These are phyloP conservation scores for Melanotus villosus DNA, from an alignment of 2,888 invertebrate genomes.

Conservation along the genomic window DNA sequence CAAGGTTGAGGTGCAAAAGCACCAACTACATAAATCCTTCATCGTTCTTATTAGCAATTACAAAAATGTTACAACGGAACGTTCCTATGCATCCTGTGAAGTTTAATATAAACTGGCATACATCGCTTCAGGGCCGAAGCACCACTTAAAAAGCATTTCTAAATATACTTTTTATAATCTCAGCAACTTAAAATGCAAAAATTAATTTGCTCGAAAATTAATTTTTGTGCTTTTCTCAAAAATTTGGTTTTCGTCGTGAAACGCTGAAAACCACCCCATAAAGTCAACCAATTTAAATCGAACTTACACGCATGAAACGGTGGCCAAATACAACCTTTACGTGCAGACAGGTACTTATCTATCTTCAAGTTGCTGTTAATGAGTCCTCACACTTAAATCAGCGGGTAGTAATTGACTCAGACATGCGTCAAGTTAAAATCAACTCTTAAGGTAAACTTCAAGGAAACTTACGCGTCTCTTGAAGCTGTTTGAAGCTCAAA, in stretches of 20 bases:
- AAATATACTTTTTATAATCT: conserved; percentile 41
- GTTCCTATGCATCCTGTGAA: conserved; percentile 16
- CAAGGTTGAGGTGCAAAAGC: background rate
- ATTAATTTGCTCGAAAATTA: too few relatives aligned
- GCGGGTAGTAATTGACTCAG: conserved; percentile 27
- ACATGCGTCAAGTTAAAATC: conserved; percentile 17
- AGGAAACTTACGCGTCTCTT: background rate
- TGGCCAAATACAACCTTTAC: conserved; percentile 5
- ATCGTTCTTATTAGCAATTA: conserved; percentile 31
- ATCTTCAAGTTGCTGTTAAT: conserved; percentile 21
- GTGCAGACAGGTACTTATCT: conserved; percentile 13
- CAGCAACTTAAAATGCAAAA: too few relatives aligned
- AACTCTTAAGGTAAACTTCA: background rate
- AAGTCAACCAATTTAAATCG: background rate
- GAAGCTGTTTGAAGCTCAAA: too few relatives aligned
- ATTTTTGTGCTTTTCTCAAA: too few relatives aligned
- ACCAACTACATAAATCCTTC: conserved; percentile 26
- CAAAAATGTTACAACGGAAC: conserved; percentile 22
- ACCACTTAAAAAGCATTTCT: conserved; percentile 47
- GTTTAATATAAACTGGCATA: conserved; percentile 47
- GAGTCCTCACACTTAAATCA: conserved; percentile 14
- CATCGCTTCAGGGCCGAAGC: conserved; percentile 46
- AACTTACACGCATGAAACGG: background rate
- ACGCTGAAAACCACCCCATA: too few relatives aligned
- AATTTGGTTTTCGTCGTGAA: too few relatives aligned